Conservation (phyloP, 2,113 vertebrate genomes). For the Toxotes jaculatrix region DNA sequence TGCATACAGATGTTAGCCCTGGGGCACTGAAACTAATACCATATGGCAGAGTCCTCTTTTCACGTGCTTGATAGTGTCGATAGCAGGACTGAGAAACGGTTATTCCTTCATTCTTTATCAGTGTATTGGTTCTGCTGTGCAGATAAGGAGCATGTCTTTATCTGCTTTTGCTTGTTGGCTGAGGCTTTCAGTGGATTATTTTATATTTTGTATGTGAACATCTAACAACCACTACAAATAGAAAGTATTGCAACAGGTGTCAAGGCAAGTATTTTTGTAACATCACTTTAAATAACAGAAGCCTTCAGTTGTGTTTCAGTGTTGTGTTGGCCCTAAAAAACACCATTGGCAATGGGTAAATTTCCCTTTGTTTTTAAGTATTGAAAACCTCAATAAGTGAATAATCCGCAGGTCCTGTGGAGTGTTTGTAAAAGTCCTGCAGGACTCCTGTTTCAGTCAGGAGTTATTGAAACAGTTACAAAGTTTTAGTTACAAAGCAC, state of each 20-base stretch:
- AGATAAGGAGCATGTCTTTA: slow-evolving; percentile 6
- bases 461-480: background rate
- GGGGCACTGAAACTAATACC: slow-evolving; percentile 56
- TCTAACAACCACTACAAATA: background rate
- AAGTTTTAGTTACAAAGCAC: background rate
- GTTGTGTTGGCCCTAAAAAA: background rate
- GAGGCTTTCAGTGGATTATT: background rate
- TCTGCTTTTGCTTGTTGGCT: background rate
- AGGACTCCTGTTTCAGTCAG: background rate
- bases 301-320: slow-evolving; percentile 2
- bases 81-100: slow-evolving; percentile 17
- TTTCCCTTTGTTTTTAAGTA: background rate
- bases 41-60: slow-evolving; percentile 51
- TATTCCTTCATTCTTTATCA: slow-evolving; percentile 25
- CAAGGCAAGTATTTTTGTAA: background rate
- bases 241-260: background rate
- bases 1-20: slow-evolving; percentile 71
- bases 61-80: slow-evolving; percentile 34
- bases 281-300: slow-evolving; percentile 3
- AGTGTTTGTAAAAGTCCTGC: background rate
- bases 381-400: background rate
- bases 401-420: background rate
- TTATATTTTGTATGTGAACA: background rate
- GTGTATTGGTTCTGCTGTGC: background rate
- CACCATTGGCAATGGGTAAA: background rate